These are phyloP conservation scores for Chelonia mydas DNA, from an alignment of 2,797 vertebrate genomes.

Conservation along the genomic window DNA sequence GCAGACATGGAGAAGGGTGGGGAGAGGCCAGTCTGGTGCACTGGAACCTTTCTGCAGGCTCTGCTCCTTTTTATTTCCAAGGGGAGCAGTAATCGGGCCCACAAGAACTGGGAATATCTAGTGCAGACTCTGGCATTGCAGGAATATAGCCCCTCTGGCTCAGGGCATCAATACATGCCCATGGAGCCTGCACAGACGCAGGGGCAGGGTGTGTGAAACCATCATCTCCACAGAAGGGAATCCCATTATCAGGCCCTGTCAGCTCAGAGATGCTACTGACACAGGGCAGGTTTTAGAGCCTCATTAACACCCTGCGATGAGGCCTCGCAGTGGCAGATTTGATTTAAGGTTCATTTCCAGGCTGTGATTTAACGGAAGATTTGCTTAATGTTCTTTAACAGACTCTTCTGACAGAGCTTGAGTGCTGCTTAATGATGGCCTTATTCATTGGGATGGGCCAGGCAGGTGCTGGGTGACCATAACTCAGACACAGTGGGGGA, in stretches of 20 bases:
- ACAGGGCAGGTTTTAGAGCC: constrained; percentile 73
- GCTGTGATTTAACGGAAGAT: constrained; percentile 76
- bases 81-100: constrained; percentile 16
- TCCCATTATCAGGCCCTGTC: constrained; percentile 68
- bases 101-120: constrained; percentile 9
- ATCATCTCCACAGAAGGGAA: constrained; percentile 62
- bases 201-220: constrained; percentile 38
- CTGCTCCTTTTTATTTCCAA: constrained; percentile 23
- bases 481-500: constrained; percentile 4
- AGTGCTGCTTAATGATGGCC: constrained; percentile 75
- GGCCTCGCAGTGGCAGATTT: constrained; percentile 74
- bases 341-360: constrained; percentile 79
- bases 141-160: not conserved
- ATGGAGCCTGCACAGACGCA: not conserved
- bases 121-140: not conserved
- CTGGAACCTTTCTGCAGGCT: not conserved
- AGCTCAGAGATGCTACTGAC: constrained; percentile 58
- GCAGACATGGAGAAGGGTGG: not conserved
- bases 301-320: constrained; percentile 76
- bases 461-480: constrained; percentile 20
- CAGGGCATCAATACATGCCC: constrained; percentile 43
- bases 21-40: constrained; percentile 5
- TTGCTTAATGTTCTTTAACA: constrained; percentile 78
- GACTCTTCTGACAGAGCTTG: constrained; percentile 74
- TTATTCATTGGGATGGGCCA: constrained; percentile 68